These are phyloP conservation scores for Branchellion lobata DNA, from an alignment of 2,888 invertebrate species.

Conservation along the genomic window DNA sequence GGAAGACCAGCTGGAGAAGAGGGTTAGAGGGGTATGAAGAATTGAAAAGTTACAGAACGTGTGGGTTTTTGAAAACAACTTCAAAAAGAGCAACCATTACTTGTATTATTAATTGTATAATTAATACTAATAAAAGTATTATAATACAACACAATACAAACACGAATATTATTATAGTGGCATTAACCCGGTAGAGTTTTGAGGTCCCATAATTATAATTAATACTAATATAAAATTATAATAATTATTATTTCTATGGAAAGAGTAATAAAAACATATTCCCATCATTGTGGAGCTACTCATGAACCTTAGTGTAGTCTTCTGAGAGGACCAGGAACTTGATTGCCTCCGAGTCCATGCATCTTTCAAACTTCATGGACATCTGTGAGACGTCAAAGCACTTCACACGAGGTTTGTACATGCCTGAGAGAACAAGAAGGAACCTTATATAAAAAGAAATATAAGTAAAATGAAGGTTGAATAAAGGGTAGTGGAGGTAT, in stretches of 20 bases:
- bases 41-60: too few species aligned
- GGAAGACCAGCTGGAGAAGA: conserved; percentile 75
- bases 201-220: too few species aligned
- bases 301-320: conserved; percentile 93
- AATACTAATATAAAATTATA: too few species aligned
- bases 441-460: neutral
- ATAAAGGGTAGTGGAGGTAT: neutral
- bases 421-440: conserved; percentile 57
- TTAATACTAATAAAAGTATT: neutral
- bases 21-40: neutral
- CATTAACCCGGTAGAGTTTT: too few species aligned
- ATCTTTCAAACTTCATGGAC: conserved; percentile 94
- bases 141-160: neutral
- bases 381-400: conserved; percentile 94
- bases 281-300: too few species aligned
- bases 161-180: too few species aligned
- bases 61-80: neutral
- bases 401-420: conserved; percentile 89
- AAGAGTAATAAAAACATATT: too few species aligned
- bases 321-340: conserved; percentile 88
- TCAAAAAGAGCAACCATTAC: neutral
- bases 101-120: neutral
- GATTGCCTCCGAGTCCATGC: conserved; percentile 94
- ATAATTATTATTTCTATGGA: too few species aligned
- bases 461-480: neutral